Percentiles rank a stretch among this genome's conserved stretches.
phyloP scores from a whole-genome alignment of 2,797 vertebrate genomes.

The Pseudopleuronectes americanus region DNA sequence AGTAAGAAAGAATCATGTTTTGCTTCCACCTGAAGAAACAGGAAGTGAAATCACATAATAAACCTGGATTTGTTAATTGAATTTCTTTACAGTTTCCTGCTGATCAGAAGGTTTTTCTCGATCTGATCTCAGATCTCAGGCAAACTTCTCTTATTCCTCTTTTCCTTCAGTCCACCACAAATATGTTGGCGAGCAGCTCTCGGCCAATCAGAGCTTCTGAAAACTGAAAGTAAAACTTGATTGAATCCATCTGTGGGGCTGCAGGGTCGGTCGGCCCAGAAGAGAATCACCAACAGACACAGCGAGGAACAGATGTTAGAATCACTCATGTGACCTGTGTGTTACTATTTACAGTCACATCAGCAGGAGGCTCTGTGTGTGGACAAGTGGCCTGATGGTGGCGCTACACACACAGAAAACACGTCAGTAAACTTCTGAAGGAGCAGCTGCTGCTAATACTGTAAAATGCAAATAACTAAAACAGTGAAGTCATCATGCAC shows the following conservation, averaged over 20 bases:
- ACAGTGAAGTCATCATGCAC: not conserved
- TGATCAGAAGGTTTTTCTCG: not conserved
- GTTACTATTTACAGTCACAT: not conserved
- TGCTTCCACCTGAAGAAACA: not conserved
- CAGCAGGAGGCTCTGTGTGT: not conserved
- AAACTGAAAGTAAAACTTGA: slow-evolving; percentile 14
- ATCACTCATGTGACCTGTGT: not conserved
- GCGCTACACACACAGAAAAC: not conserved
- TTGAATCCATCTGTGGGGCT: slow-evolving; percentile 22
- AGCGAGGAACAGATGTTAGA: not conserved
- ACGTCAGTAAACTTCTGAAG: not conserved
- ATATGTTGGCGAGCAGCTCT: slow-evolving; percentile 20
- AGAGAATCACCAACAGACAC: not conserved
- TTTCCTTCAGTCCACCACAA: slow-evolving; percentile 26
- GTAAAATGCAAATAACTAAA: too few species aligned
- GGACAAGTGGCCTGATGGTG: not conserved
- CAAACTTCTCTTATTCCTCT: slow-evolving; percentile 1
- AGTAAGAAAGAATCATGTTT: too few species aligned
- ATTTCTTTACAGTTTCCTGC: not conserved
- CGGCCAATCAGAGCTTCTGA: slow-evolving; percentile 8
- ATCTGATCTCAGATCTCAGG: not conserved
- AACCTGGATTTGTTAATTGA: not conserved
- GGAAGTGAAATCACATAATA: not conserved
- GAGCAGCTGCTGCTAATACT: not conserved
- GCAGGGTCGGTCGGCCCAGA: not conserved